Base-by-base conservation (phyloP, 2,113 vertebrate species). In the Xyliphius kryptos region DNA sequence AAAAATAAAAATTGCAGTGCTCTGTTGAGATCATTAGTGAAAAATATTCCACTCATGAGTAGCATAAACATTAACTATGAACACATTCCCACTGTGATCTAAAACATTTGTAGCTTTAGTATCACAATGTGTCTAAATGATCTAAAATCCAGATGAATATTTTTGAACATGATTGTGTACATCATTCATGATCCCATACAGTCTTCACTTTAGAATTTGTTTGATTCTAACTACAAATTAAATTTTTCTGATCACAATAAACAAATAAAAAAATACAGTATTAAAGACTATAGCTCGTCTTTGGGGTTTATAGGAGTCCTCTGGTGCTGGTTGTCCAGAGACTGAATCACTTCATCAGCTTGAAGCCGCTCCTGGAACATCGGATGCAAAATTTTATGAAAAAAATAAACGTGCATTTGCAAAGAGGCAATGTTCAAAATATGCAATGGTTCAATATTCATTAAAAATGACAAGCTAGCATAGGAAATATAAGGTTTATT, bases 221-320 rank as follows among this genome's bases (percentile, higher is more conserved):
- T 32, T 32, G 26, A 32, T 32, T 32, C 26, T 32, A 5, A 32
- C 26, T 6, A 32, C 26, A 32, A 32, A 96, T 97, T 93, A 86
- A 92, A 86, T 62, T 63, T 83, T 91, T 95, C 86, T 91, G 81
- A 88, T 90, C 82, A 88, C 86, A 89, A 77, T 80, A 87, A 79
- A 88, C 90, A 83, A 82, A 95, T 97, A 97, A 97, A 96, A 97
- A 97, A 93, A 77, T 73, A 73, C 70, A 72, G 79, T 77, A 75
- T 67, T 67, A 40, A 21, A 15, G 38, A 59, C 87, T 87, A 99
- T 76, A 99, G 81, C 78, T 99, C 96, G 48, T 97, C 94, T 85
- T 85, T 94, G 54, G 94, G 91, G 81, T 99, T 99, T 75, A 98
- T 91, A 71, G 59, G 80, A 71, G 76, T 79, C 77, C 79, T 82